These are phyloP conservation scores for Cenopis cana DNA, from an alignment of 2,888 invertebrate species.

Conservation along the genomic window DNA sequence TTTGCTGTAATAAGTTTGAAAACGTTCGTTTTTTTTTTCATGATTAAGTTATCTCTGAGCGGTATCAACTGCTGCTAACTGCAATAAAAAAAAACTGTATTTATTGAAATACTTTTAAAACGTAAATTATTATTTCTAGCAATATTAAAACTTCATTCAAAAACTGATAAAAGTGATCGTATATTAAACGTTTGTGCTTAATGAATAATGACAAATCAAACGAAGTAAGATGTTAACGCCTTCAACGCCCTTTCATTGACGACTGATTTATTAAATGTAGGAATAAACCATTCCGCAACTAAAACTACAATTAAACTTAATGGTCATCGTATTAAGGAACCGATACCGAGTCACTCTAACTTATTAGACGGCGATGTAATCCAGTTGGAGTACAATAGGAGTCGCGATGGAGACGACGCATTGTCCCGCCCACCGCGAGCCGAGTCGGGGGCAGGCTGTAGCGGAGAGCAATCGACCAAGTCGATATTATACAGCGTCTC, in stretches of 20 bases:
- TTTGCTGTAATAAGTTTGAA: not conserved
- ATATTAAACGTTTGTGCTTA: not conserved
- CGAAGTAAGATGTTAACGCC: not conserved
- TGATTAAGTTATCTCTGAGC: no score
- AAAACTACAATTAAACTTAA: slow-evolving; percentile 18
- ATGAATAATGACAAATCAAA: not conserved
- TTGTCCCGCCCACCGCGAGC: slow-evolving; percentile 37
- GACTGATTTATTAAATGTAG: not conserved
- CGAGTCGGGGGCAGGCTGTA: not conserved
- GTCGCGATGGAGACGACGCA: slow-evolving; percentile 26
- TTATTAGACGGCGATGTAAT: slow-evolving; percentile 39
- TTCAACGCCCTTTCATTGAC: not conserved
- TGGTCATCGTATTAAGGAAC: slow-evolving; percentile 35
- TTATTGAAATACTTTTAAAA: no score
- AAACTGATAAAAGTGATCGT: not conserved
- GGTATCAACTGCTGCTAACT: no score
- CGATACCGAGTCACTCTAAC: slow-evolving; percentile 42
- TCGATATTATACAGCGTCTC: slow-evolving; percentile 1
- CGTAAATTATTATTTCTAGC: not conserved
- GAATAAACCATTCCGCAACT: slow-evolving; percentile 4
- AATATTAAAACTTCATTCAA: not conserved
- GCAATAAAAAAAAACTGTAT: no score
- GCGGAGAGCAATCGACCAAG: not conserved
- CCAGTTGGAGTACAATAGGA: slow-evolving; percentile 32
- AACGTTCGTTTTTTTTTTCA: no score